These are phyloP conservation scores for Philereme vetulata DNA, from an alignment of 2,888 invertebrate genomes.

Conservation along the genomic window DNA sequence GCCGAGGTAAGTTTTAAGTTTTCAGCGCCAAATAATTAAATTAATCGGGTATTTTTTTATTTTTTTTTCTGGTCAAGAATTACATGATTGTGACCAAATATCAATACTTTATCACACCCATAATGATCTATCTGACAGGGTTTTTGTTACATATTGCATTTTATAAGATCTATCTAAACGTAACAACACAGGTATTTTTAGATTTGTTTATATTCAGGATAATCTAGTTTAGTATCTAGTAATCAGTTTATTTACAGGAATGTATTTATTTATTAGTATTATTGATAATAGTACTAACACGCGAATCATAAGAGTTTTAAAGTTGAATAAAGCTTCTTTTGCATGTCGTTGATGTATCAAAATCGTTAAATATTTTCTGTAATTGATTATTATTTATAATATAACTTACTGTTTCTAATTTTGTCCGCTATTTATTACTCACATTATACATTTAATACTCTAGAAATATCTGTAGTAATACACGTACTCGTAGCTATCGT, in stretches of 20 bases:
- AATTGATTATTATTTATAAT: background rate
- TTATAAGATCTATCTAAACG: too few species aligned
- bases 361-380: background rate
- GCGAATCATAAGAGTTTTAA: conserved; percentile 28
- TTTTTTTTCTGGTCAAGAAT: too few species aligned
- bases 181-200: conserved; percentile 29
- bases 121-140: too few species aligned
- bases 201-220: conserved; percentile 23
- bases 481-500: background rate
- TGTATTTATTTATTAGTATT: conserved; percentile 58
- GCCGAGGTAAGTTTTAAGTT: too few species aligned
- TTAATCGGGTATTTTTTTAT: too few species aligned
- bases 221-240: conserved; percentile 40
- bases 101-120: too few species aligned
- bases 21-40: too few species aligned
- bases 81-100: too few species aligned
- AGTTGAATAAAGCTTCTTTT: conserved; percentile 27
- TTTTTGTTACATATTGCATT: too few species aligned
- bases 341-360: conserved; percentile 21
- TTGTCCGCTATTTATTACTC: conserved; percentile 2
- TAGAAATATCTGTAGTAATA: conserved; percentile 22
- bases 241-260: conserved; percentile 65
- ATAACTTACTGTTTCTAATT: background rate
- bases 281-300: conserved; percentile 23
- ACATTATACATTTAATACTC: conserved; percentile 1